These are phyloP conservation scores for Aplocera efformata DNA, from an alignment of 2,888 invertebrate genomes.

Conservation along the genomic window DNA sequence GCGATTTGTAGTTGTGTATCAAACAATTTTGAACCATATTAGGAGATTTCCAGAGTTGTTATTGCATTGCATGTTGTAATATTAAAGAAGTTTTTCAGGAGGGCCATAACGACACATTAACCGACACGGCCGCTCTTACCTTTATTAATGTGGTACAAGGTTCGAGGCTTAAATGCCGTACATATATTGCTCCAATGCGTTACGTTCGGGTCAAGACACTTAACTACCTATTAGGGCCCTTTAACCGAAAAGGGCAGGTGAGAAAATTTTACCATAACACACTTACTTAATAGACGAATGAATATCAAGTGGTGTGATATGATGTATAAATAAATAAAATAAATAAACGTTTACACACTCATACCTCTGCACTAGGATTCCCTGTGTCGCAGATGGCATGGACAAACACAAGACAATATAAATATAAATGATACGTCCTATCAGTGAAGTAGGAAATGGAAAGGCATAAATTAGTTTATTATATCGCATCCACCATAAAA, in stretches of 20 bases:
- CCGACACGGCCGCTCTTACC: conserved; percentile 68
- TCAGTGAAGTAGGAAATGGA: too few relatives aligned
- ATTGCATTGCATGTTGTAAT: conserved; percentile 31
- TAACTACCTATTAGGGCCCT: conserved; percentile 47
- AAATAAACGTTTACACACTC: too few relatives aligned
- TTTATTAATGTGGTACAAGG: conserved; percentile 75
- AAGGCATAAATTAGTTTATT: too few relatives aligned
- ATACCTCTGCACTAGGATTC: too few relatives aligned
- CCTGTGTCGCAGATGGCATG: too few relatives aligned
- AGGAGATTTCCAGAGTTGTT: conserved; percentile 28
- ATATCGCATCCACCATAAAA: too few relatives aligned
- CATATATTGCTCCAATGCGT: conserved; percentile 36
- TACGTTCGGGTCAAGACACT: conserved; percentile 52
- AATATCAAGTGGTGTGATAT: neutral
- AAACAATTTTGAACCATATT: conserved; percentile 40
- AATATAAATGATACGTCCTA: too few relatives aligned
- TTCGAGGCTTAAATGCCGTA: conserved; percentile 50
- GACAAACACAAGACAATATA: too few relatives aligned
- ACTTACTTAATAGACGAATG: neutral
- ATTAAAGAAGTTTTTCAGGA: conserved; percentile 69
- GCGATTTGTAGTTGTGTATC: conserved; percentile 32
- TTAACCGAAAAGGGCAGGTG: conserved; percentile 27
- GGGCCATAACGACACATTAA: conserved; percentile 75
- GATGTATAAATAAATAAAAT: too few relatives aligned
- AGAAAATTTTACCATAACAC: conserved; percentile 10